A percentile compares a stretch with the other conserved stretches of the same genome.
These are phyloP conservation scores for Dromas ardeola DNA, from an alignment of 2,113 vertebrate genomes.

Conservation along the genomic window DNA sequence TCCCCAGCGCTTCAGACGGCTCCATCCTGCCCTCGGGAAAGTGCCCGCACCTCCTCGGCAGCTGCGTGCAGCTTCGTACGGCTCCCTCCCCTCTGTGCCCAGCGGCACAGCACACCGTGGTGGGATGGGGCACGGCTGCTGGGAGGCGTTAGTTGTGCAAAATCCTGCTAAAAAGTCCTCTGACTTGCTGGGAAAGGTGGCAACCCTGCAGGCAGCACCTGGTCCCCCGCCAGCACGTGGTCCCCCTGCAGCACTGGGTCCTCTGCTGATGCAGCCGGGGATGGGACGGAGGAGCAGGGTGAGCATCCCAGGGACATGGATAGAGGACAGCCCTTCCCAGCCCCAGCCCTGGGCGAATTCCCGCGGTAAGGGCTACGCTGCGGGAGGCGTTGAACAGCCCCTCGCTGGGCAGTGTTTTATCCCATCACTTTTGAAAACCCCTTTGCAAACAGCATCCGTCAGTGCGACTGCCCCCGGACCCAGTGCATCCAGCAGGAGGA, in stretches of 20 bases:
- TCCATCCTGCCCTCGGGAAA: neutral
- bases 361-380: neutral
- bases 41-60: neutral
- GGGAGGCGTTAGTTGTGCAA: neutral
- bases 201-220: neutral
- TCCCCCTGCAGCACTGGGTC: neutral
- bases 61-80: rapidly evolving
- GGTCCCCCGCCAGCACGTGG: rapidly evolving
- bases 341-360: neutral
- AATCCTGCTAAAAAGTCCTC: neutral
- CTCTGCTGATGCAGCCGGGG: neutral
- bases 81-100: neutral
- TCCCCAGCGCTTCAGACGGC: neutral
- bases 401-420: neutral
- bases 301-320: rapidly evolving
- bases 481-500: neutral
- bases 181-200: neutral
- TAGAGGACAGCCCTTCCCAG: neutral
- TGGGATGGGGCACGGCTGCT: neutral
- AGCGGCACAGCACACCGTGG: neutral
- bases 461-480: rapidly evolving
- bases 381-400: rapidly evolving
- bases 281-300: neutral
- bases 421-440: neutral
- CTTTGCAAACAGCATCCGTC: neutral